phyloP scores from a whole-genome alignment of 2,113 vertebrate species.

The Vulpes vulpes region DNA sequence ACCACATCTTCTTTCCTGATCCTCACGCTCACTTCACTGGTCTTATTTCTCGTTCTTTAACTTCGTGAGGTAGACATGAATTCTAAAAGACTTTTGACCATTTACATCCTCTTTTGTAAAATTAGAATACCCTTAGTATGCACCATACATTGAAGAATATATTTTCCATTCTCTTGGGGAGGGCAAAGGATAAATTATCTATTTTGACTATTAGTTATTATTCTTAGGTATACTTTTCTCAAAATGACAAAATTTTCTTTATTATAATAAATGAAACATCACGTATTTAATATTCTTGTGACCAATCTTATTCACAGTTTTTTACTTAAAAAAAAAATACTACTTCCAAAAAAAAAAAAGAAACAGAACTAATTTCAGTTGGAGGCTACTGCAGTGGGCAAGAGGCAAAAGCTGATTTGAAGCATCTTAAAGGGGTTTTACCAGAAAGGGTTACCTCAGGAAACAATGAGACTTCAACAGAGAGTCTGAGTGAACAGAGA shows the following conservation, averaged over 20 bases:
- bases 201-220: not conserved
- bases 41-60: not conserved
- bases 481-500: not conserved
- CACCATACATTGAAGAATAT: not conserved
- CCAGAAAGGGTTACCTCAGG: not conserved
- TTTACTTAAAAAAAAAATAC: not conserved
- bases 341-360: not conserved
- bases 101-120: not conserved
- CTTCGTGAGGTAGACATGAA: not conserved
- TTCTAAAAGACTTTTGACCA: not conserved
- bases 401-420: not conserved
- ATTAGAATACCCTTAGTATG: not conserved
- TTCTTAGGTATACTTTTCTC: not conserved
- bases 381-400: not conserved
- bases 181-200: not conserved
- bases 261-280: not conserved
- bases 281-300: not conserved
- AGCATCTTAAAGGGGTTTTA: not conserved
- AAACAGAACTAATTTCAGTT: not conserved
- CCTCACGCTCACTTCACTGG: not conserved
- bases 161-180: not conserved
- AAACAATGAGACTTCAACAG: not conserved
- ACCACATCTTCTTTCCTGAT: conserved; percentile 51
- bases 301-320: not conserved
- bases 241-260: not conserved